Conservation (phyloP, 1,140 invertebrate genomes). For the Drosophila guanche region DNA sequence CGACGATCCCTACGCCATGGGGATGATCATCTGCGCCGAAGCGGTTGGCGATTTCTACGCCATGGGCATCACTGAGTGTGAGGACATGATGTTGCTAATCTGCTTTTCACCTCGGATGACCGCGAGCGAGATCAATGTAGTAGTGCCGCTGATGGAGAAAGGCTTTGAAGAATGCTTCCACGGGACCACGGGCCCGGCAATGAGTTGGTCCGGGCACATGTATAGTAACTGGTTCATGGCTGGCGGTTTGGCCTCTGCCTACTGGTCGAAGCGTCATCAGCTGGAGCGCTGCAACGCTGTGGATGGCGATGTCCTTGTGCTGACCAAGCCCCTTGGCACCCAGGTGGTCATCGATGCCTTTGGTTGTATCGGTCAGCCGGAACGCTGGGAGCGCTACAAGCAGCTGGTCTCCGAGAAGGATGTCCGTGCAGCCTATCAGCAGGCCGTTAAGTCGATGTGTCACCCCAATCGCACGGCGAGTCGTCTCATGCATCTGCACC, state of each 20-base stretch:
- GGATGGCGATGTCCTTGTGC: constrained; percentile 97
- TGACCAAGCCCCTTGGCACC: constrained; percentile 98
- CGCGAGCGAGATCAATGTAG: constrained; percentile 97
- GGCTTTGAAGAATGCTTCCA: constrained; percentile 90
- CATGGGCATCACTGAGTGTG: constrained; percentile 99
- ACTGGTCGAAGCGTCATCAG: constrained; percentile 97
- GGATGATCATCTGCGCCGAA: constrained; percentile 99
- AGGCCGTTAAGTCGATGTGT: constrained; percentile 98
- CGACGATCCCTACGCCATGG: constrained; percentile 99
- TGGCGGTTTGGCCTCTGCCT: constrained; percentile 97
- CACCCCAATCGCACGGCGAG: constrained; percentile 96
- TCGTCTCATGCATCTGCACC: constrained; percentile 98
- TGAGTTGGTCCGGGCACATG: constrained; percentile 98
- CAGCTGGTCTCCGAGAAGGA: constrained; percentile 97
- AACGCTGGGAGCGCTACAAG: constrained; percentile 98
- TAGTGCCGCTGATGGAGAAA: constrained; percentile 92
- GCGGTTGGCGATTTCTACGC: constrained; percentile 99
- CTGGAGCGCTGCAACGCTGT: constrained; percentile 98
- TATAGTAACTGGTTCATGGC: constrained; percentile 99
- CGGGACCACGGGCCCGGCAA: constrained; percentile 93
- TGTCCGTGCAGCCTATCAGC: constrained; percentile 96
- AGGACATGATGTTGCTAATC: constrained; percentile 99
- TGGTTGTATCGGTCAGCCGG: constrained; percentile 97
- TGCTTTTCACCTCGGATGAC: constrained; percentile 97
- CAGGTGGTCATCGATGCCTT: constrained; percentile 98